A percentile compares a stretch with the other conserved stretches of the same genome.
Conservation (phyloP, 2,113 vertebrate species). For the Vanacampus margaritifer region DNA sequence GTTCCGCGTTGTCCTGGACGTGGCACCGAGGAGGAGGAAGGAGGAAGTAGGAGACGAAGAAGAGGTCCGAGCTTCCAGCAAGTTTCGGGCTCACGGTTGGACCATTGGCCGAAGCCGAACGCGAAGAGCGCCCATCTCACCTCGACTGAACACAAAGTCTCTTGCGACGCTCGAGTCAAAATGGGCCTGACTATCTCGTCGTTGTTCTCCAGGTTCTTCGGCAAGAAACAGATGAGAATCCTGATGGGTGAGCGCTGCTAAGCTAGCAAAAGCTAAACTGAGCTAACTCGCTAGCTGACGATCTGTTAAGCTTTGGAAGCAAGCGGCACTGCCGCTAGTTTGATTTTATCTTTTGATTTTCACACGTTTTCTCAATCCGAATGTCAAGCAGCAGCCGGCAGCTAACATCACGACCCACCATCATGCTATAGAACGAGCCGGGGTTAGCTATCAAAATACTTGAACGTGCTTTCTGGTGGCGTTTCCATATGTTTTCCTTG, state of each 20-base stretch:
- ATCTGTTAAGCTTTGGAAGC: background rate
- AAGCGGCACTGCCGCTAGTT: background rate
- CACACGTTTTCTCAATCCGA: too few relatives aligned
- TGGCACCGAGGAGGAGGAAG: constrained; percentile 56
- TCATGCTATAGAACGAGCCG: too few relatives aligned
- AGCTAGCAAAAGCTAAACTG: constrained; percentile 13
- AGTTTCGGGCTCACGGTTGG: constrained; percentile 1
- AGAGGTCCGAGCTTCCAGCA: background rate
- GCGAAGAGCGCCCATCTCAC: background rate
- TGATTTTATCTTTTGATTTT: too few relatives aligned
- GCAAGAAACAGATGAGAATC: constrained; percentile 90
- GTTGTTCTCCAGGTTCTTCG: constrained; percentile 79
- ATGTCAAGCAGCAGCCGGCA: too few relatives aligned
- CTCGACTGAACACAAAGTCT: background rate
- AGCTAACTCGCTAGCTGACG: constrained; percentile 14
- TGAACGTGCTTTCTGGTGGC: background rate
- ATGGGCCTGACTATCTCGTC: constrained; percentile 82
- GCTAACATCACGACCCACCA: too few relatives aligned
- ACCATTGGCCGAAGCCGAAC: background rate
- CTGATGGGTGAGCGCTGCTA: constrained; percentile 75
- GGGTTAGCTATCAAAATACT: too few relatives aligned
- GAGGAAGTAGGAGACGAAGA: background rate
- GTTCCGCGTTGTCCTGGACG: constrained; percentile 72
- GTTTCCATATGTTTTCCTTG: too few relatives aligned
- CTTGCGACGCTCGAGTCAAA: background rate